Evolutionary conservation across 2,113 vertebrate species (phyloP), one percentile per base, ranked within the genome.

Genomic region (Heterochromis multidens): DNA sequence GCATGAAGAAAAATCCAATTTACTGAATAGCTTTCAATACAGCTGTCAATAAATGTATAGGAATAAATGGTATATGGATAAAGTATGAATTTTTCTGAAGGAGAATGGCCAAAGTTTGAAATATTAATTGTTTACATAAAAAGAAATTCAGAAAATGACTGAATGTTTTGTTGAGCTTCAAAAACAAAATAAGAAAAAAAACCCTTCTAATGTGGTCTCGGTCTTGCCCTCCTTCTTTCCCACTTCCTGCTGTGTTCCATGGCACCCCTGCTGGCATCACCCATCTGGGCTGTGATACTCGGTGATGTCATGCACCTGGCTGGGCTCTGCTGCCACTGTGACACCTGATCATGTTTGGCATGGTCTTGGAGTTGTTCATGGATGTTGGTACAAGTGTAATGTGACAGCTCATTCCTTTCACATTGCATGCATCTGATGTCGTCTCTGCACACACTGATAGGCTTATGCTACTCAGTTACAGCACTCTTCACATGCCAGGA

Each of bases 361-460:
- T 88, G 80, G 88, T 86, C 80, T 77, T 46, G 87, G 77, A 58
- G 77, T 90, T 93, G 94, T 95, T 93, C 92, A 89, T 94, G 93
- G 93, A 95, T 95, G 94, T 94, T 93, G 91, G 92, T 95, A 95
- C 94, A 95, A 94, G 95, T 95, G 95, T 96, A 95, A 95, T 92
- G 94, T 94, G 94, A 96, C 95, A 95, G 91, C 92, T 92, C 84
- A 72, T 89, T 94, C 93, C 95, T 95, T 94, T 93, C 92, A 93
- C 89, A 90, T 92, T 90, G 91, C 93, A 93, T 90, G 90, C 79
- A 29, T 80, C 91, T 86, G 83, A 93, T 89, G 86, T 86, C 49
- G 59, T 89, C 79, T 56, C 74, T 29, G 61, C 83, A 83, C 84
- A 77, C 70, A 12, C 67, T 14, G 90, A 87, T 65, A 77, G 90